These are phyloP conservation scores for Pemphigus obesinymphae DNA, from an alignment of 1,140 invertebrate species.

Conservation along the genomic window DNA sequence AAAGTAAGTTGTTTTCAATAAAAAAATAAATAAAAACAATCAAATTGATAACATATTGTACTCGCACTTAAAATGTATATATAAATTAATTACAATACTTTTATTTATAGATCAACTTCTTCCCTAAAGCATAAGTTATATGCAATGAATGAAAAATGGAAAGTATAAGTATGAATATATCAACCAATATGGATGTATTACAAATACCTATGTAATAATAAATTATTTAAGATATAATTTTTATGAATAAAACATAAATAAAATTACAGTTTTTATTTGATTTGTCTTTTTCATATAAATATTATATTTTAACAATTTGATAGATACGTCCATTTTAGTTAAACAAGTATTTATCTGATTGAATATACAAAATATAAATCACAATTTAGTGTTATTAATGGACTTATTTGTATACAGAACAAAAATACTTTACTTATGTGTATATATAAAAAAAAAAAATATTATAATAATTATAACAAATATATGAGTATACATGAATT, in stretches of 20 bases:
- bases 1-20: slow-evolving; percentile 42
- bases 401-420: neutral
- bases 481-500: neutral
- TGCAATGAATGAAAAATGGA: neutral
- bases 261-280: neutral
- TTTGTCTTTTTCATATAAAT: neutral
- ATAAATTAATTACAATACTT: no score
- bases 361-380: neutral
- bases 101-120: slow-evolving; percentile 32
- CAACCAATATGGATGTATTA: slow-evolving; percentile 4
- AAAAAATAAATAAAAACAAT: neutral
- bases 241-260: neutral
- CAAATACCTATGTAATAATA: slow-evolving; percentile 19
- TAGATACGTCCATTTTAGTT: no score
- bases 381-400: neutral
- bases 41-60: neutral
- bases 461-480: neutral
- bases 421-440: neutral
- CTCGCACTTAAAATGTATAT: neutral
- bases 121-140: slow-evolving; percentile 13
- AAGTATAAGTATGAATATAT: slow-evolving; percentile 1
- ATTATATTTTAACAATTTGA: no score
- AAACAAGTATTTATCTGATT: neutral
- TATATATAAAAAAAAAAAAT: neutral
- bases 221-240: neutral